Conservation (phyloP, 2,888 invertebrate genomes). For the Stenotaenia linearis region DNA sequence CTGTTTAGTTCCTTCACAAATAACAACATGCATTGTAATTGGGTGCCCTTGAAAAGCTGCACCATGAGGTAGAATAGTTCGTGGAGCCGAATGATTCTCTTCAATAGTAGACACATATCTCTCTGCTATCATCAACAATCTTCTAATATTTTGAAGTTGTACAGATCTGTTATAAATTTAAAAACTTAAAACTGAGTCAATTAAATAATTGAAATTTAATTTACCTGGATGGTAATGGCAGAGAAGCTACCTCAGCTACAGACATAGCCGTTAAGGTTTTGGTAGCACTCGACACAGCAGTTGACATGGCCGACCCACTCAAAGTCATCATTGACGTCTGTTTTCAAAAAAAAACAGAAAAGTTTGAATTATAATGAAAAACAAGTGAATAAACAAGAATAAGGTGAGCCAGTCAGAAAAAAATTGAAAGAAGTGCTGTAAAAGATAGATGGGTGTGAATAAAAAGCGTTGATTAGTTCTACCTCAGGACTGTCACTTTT, state of each 20-base stretch:
- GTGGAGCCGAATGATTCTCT: constrained; percentile 46
- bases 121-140: constrained; percentile 50
- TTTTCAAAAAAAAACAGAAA: constrained; percentile 34
- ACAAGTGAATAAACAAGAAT: neutral
- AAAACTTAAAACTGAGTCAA: neutral
- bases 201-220: neutral
- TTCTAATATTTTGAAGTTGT: constrained; percentile 47
- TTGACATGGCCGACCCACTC: constrained; percentile 45
- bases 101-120: constrained; percentile 50
- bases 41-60: constrained; percentile 50
- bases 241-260: constrained; percentile 46
- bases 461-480: constrained; percentile 19
- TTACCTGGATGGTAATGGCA: constrained; percentile 46
- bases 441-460: constrained; percentile 5
- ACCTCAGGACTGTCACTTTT: constrained; percentile 21
- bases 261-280: constrained; percentile 47
- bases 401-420: neutral
- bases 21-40: constrained; percentile 44
- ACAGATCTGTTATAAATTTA: constrained; percentile 43
- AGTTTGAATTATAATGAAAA: neutral
- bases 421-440: neutral
- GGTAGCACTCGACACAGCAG: constrained; percentile 47
- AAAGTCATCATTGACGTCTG: constrained; percentile 45
- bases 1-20: constrained; percentile 46
- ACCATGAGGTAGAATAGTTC: constrained; percentile 51